Conservation (phyloP, 1,140 invertebrate genomes). For the Meloidogyne floridensis region DNA sequence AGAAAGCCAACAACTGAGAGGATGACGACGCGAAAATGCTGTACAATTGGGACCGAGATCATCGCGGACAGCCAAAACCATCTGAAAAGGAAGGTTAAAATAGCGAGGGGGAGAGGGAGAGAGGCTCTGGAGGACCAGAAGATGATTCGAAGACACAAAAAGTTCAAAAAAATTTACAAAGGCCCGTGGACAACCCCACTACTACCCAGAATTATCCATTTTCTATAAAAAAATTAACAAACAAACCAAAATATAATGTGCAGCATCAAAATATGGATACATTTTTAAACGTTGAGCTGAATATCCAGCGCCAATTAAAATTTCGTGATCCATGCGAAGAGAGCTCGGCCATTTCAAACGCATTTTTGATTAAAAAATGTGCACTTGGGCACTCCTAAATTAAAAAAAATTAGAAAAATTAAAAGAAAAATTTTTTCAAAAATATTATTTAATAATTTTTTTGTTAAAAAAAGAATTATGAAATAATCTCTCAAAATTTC, state of each 20-base stretch:
- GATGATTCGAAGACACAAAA: too few relatives aligned
- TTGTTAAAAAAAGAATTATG: too few relatives aligned
- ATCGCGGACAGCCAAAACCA: constrained; percentile 76
- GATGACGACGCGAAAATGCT: constrained; percentile 92
- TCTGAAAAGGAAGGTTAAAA: constrained; percentile 51
- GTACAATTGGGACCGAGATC: constrained; percentile 89
- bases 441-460: too few relatives aligned
- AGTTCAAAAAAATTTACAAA: constrained; percentile 22
- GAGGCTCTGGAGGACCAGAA: too few relatives aligned
- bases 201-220: too few relatives aligned
- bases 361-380: constrained; percentile 23
- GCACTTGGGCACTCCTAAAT: too few relatives aligned
- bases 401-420: too few relatives aligned
- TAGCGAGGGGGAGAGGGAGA: too few relatives aligned
- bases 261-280: constrained; percentile 98
- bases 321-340: constrained; percentile 51
- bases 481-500: too few relatives aligned
- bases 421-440: too few relatives aligned
- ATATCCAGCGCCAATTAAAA: constrained; percentile 47
- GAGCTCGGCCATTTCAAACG: constrained; percentile 25
- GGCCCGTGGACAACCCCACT: too few relatives aligned
- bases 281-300: constrained; percentile 91
- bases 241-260: constrained; percentile 76
- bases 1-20: constrained; percentile 92
- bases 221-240: not conserved